These are phyloP conservation scores for Euplagia quadripunctaria DNA, from an alignment of 2,888 invertebrate genomes.

Conservation along the genomic window DNA sequence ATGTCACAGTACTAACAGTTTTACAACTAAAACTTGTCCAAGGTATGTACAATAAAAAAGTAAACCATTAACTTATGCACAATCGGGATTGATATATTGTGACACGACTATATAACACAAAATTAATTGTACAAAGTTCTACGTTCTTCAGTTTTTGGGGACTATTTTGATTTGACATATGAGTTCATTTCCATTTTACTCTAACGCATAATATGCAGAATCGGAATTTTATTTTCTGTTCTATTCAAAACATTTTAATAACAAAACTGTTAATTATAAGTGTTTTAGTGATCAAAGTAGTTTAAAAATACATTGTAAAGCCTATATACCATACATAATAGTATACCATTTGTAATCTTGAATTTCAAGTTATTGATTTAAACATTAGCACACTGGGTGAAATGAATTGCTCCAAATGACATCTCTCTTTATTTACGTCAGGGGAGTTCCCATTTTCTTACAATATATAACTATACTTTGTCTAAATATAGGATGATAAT, in stretches of 20 bases:
- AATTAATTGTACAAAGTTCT: background rate
- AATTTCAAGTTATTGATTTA: background rate
- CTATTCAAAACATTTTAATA: background rate
- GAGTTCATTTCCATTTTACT: background rate
- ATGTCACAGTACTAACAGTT: background rate
- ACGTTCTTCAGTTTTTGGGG: background rate
- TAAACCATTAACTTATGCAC: background rate
- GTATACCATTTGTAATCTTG: background rate
- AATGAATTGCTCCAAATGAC: constrained; percentile 18
- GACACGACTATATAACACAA: background rate
- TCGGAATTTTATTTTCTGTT: background rate
- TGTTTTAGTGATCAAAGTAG: background rate
- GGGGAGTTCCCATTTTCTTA: constrained; percentile 36
- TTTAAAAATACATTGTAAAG: background rate
- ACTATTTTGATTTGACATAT: background rate
- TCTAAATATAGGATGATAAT: too few species aligned
- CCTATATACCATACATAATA: background rate
- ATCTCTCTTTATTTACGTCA: constrained; percentile 26
- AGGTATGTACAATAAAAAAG: background rate
- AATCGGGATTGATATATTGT: background rate
- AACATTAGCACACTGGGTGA: constrained; percentile 16
- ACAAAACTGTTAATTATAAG: background rate
- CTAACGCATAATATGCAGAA: too few species aligned
- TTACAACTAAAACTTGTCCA: background rate
- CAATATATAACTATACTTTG: too few species aligned